Evolutionary conservation across 2,113 vertebrate genomes (phyloP), one percentile per base, ranked within the genome.

Genomic region (Scomber japonicus): DNA sequence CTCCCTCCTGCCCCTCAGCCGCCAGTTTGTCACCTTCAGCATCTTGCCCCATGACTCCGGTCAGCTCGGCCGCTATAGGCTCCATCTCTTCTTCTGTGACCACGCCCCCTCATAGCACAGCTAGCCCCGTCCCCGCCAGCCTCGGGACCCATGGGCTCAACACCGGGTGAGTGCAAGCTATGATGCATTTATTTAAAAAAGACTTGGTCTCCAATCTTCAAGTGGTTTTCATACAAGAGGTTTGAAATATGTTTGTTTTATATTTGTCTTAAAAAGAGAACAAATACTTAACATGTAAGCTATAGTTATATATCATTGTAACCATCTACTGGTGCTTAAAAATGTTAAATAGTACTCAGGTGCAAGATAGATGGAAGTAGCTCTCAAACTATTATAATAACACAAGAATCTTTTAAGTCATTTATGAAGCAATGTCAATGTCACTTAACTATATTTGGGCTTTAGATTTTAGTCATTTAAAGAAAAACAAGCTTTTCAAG

Each of bases 91-190:
- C 95, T 46, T 94, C 95, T 68, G 87, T 91, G 88, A 96, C 95
- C 66, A 95, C 97, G 12, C 96, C 96, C 61, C 95, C 96, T 89
- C 96, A 96, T 78, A 94, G 94, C 92, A 95, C 92, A 88, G 95
- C 96, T 88, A 97, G 96, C 94, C 95, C 96, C 59, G 94, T 94
- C 84, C 96, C 96, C 66, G 92, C 93, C 90, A 91, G 90, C 88
- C 95, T 96, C 54, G 92, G 94, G 10, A 88, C 92, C 53, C 93
- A 96, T 27, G 91, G 94, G 79, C 94, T 97, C 89, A 96, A 91
- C 87, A 85, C 96, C 56, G 96, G 96, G 97, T 98, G 92, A 96
- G 95, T 77, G 13, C 24, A 1, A 27, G 24, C 24, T 2, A 27
- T 27, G 24, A 27, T 27, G 24, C 24, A 27, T 27, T 27, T 27